Conservation (phyloP, 2,797 vertebrate genomes). For the Coccyzus lansbergi region DNA sequence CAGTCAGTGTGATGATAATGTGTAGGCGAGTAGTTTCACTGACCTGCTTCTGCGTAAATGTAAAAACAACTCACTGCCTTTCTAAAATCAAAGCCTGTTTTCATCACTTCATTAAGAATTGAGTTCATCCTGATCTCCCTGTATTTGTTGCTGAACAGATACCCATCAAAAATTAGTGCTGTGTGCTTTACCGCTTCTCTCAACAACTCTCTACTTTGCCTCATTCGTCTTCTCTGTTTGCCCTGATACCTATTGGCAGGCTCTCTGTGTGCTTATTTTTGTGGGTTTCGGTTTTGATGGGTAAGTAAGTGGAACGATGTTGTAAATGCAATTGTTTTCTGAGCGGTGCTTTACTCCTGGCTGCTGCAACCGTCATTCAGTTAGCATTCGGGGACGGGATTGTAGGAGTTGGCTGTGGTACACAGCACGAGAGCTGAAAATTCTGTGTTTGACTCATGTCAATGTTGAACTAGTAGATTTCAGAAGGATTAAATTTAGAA, state of each 20-base stretch:
- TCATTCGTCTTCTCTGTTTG: neutral
- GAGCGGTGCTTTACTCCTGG: neutral
- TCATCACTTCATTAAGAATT: neutral
- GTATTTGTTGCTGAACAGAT: neutral
- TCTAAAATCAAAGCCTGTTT: neutral
- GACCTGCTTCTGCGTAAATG: neutral
- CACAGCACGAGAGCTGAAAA: neutral
- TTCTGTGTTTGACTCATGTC: neutral
- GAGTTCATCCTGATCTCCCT: fast-evolving
- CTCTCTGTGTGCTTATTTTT: neutral
- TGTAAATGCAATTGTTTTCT: neutral
- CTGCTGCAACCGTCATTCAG: neutral
- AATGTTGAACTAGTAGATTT: neutral
- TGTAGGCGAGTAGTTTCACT: neutral
- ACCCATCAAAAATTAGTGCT: neutral
- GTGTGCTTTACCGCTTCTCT: neutral
- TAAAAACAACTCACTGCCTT: neutral
- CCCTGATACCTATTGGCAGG: neutral
- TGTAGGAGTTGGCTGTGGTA: neutral
- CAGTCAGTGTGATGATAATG: neutral
- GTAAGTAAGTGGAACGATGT: neutral
- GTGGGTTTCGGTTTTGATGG: neutral
- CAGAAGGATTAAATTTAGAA: slow-evolving; percentile 57
- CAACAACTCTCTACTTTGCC: neutral
- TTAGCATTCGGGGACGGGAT: neutral